Evolutionary conservation across 2,113 vertebrate species (phyloP).

Genomic region (Montifringilla adamsi): DNA sequence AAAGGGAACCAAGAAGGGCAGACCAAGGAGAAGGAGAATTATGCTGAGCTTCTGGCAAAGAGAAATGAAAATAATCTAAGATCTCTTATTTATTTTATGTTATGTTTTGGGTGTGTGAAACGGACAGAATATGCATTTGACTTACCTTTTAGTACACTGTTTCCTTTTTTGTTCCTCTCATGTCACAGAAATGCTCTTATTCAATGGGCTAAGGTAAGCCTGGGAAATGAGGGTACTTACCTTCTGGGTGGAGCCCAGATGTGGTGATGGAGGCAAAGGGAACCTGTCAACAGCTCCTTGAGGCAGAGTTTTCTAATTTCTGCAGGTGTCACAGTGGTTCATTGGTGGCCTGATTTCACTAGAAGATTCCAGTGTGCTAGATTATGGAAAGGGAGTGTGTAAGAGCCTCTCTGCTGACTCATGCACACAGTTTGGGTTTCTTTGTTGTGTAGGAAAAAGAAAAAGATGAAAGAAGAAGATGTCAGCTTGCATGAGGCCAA

Average conservation of each 20-base stretch:
- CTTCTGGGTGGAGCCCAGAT: accelerated
- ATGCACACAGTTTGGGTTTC: not conserved
- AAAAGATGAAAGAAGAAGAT: not conserved
- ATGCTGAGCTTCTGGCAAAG: not conserved
- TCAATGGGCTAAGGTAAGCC: not conserved
- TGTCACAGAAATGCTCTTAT: not conserved
- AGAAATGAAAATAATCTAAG: not conserved
- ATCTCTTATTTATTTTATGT: not conserved
- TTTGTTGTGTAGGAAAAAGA: not conserved
- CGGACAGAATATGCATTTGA: not conserved
- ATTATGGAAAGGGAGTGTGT: not conserved
- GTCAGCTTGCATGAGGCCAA: not conserved
- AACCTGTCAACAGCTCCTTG: not conserved
- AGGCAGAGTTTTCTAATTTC: not conserved
- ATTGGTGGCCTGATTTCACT: not conserved
- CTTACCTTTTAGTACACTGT: not conserved
- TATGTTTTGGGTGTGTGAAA: not conserved
- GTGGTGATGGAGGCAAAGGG: not conserved
- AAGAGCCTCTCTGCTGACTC: not conserved
- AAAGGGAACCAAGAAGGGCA: not conserved
- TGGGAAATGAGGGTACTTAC: not conserved
- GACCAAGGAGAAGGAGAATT: not conserved
- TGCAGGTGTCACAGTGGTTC: not conserved
- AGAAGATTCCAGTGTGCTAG: not conserved
- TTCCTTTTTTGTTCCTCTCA: not conserved